Base-by-base conservation (phyloP, 2,797 vertebrate genomes). In the Esox lucius region DNA sequence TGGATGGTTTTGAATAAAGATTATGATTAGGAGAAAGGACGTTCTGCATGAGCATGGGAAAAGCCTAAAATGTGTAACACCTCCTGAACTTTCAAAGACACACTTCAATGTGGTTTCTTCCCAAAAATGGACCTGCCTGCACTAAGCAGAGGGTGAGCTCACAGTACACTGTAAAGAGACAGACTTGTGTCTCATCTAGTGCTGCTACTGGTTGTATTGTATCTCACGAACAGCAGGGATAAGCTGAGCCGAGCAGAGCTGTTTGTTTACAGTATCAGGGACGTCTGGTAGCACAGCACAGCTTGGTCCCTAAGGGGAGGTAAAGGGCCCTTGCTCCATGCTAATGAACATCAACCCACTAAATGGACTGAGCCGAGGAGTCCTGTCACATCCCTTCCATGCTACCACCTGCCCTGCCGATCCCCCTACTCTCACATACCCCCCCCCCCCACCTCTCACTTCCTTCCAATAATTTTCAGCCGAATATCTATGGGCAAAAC, bases 281-380 rank as follows among this genome's bases (percentile, higher is more conserved):
- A 83, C 85, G 85, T 87, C 86, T 88, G 86, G 81, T 75, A 83
- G 77, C 13, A 53, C 51, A 83, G 77, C 13, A 53, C 51, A 62
- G 71, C 83, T 77, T 70, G 83, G 6, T 83, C 84, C 81, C 75
- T 0, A 53, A 67, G 72, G 84, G 86, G 78, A 73, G 66, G 75
- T 76, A 87, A 73, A 39, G 56, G 84, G 72, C 81, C 24, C 81
- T 69, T 78, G 86, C 87, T 87, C 78, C 87, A 89, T 87, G 88
- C 88, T 94, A 92, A 94, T 94, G 90, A 94, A 89, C 87, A 88
- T 87, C 86, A 87, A 82, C 76, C 83, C 75, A 68, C 82, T 87
- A 88, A 93, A 89, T 83, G 84, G 80, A 89, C 85, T 82, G 76
- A 76, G 76, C 70, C 56, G 51, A 71, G 70, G 49, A 71, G 67